phyloP scores from a whole-genome alignment of 2,113 vertebrate species.

The Calonectris borealis region DNA sequence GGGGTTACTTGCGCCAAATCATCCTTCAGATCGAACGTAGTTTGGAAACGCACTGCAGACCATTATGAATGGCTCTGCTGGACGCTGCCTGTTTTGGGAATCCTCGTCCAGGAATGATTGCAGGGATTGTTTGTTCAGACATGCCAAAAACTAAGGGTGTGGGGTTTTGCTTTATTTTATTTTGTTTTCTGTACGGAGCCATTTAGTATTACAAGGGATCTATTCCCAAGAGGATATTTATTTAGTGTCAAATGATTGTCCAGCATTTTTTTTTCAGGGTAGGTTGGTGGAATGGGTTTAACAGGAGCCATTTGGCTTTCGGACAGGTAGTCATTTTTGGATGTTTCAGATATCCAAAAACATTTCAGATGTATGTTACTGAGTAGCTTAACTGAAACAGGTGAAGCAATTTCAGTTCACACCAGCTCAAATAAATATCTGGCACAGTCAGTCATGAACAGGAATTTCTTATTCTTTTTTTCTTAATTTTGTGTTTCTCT shows the following conservation, averaged over 20 bases:
- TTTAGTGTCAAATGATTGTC: background rate
- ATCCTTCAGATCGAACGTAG: background rate
- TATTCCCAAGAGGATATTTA: background rate
- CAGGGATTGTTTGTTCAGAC: background rate
- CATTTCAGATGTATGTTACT: background rate
- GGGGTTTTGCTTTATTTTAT: background rate
- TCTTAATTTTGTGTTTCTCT: background rate
- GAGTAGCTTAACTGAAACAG: background rate
- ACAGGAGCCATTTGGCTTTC: background rate
- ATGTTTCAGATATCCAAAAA: background rate
- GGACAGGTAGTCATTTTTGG: background rate
- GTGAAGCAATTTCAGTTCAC: background rate
- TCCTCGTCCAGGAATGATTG: background rate
- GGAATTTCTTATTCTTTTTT: background rate
- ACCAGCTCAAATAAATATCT: background rate
- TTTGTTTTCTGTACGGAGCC: background rate
- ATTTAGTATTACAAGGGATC: background rate
- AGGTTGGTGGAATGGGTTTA: background rate
- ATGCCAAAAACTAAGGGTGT: background rate
- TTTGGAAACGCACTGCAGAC: background rate
- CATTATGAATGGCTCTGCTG: rapidly evolving
- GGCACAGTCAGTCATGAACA: background rate
- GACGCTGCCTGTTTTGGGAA: background rate
- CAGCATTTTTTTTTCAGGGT: background rate
- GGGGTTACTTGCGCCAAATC: background rate